Evolutionary conservation across 2,888 invertebrate species (phyloP).

Genomic region (Cybosia mesomella): DNA sequence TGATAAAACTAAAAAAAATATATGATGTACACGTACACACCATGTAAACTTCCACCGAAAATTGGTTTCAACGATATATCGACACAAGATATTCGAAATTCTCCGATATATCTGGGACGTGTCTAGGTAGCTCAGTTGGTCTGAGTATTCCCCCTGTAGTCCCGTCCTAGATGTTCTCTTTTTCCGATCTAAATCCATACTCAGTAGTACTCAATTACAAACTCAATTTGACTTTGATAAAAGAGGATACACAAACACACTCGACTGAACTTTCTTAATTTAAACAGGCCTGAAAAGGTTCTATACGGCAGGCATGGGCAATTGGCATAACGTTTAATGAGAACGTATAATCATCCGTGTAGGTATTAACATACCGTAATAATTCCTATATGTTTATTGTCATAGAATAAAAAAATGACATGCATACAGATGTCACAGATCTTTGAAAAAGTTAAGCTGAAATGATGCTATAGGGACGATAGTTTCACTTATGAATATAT

Average conservation of each 20-base stretch:
- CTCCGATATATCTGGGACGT: too few relatives aligned
- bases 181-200: too few relatives aligned
- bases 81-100: too few relatives aligned
- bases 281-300: constrained; percentile 16
- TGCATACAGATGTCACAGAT: constrained; percentile 2
- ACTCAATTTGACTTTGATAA: constrained; percentile 13
- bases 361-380: constrained; percentile 22
- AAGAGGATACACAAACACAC: constrained; percentile 2
- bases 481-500: not conserved
- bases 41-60: too few relatives aligned
- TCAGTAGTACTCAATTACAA: not conserved
- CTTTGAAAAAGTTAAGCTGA: not conserved
- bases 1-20: too few relatives aligned
- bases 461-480: not conserved
- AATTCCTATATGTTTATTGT: constrained; percentile 27
- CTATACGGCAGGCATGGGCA: not conserved
- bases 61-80: too few relatives aligned
- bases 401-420: not conserved
- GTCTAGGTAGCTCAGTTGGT: too few relatives aligned
- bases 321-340: constrained; percentile 29
- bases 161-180: too few relatives aligned
- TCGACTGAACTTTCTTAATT: constrained; percentile 2
- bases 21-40: too few relatives aligned
- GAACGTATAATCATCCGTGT: constrained; percentile 31
- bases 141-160: too few relatives aligned